Evolutionary conservation across 2,888 invertebrate genomes (phyloP), one percentile per base, ranked within the genome.

Genomic region (Tinea pellionella): DNA sequence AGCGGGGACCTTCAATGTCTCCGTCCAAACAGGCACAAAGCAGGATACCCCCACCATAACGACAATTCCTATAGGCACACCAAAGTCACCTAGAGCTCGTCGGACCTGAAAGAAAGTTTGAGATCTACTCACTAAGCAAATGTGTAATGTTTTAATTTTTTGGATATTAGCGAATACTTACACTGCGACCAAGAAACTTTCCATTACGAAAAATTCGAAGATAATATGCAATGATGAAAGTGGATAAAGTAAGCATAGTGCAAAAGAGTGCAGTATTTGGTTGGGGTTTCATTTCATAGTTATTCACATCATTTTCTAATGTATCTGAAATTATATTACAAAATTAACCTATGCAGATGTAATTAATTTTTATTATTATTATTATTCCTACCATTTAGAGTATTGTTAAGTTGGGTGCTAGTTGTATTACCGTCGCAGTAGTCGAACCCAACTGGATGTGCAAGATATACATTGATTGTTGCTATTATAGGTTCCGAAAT

Each of bases 211-310:
- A 97, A 66, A 96, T 92, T 65, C 97, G 92, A 65, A 98, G 88
- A 73, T 96, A 97, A 74, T 96, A 96, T 51, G 98, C 98, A 51
- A 98, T 93, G 67, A 94, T 91, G 80, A 98, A 98, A 0, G 99
- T 99, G 59, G 94, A 92, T 59, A 98, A 82, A 15, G 97, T 95
- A 47, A 99, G 90, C 65, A 97, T 94, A 1, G 95, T 93, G 73
- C 97, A 97, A 84, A 98, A 93, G 15, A 99, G 89, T 1, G 98
- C 98, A 0, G 98, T 98, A 79, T 99, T 99, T 0, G 99, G 98
- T 74, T 94, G 93, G 70, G 85, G 81, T 15, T 24, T 3, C 53
- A 53, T 24, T 2, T 24, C 53, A 24, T 47, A 7, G 8, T 8
- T 9, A n/a, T 16, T 47, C 8, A 15, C 47, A 47, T 16, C 13